Evolutionary conservation across 35 echinoderm and acorn worm species (phyloP), one percentile per base, ranked within the genome.

Genomic region (Eucidaris tribuloides): DNA sequence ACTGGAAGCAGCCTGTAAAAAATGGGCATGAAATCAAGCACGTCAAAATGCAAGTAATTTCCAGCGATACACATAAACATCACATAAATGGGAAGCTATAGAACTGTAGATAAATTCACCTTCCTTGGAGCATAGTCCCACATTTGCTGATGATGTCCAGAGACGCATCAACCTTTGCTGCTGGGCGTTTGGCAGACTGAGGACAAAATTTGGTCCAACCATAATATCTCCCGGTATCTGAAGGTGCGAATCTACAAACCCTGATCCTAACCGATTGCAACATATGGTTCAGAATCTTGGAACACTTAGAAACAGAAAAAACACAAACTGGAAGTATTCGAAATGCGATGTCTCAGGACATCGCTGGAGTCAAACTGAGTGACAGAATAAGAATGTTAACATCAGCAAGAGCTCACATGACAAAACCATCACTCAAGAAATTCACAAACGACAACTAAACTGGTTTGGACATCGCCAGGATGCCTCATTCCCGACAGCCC

Each of bases 101-200:
- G n/a, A n/a, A 66, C 29, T 3, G 34, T 32, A 11, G 27, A 66
- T 19, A 66, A 66, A 24, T 66, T 66, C 18, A 18, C 36, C 3
- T 66, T 66, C 34, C 63, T 66, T 27, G 29, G 63, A 66, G 63
- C 36, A 34, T 66, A 18, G 63, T 66, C 63, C 63, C 63, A 32
- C 24, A 28, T 24, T 66, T 7, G 11, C 63, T 6, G 24, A 66
- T 24, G 63, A 66, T 66, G 63, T 66, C 5, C 29, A 9, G 48
- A 31, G 63, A 37, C 63, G 63, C 63, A 66, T 34, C 7, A 66
- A 29, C 7, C 63, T 66, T 24, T 24, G 25, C 18, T 29, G 4
- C 63, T 66, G 63, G 63, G 25, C 63, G 17, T 66, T 66, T 2
- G 2, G 63, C 2, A 66, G 63, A 66, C 63, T 66, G 34, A 66